A percentile compares a stretch with the other conserved stretches of the same genome.
Evolutionary conservation across 2,888 invertebrate genomes (phyloP).

Genomic region (Drosophila meridionalis): DNA sequence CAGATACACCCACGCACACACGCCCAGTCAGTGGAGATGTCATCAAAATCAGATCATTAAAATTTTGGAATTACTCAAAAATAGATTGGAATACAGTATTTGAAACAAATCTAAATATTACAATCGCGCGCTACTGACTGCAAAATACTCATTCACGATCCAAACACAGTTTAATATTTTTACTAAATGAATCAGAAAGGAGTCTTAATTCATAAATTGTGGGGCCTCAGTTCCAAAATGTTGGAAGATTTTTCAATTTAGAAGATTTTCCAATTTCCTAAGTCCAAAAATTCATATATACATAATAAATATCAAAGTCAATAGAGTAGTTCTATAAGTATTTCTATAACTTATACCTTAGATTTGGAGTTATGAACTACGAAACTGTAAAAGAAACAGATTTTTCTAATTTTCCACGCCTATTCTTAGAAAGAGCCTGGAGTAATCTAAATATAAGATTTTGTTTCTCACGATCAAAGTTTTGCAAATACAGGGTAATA

Average conservation of each 20-base stretch:
- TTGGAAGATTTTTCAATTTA: too few relatives aligned
- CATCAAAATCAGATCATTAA: neutral
- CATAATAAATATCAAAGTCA: neutral
- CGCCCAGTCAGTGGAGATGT: neutral
- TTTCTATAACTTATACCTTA: too few relatives aligned
- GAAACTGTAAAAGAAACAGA: too few relatives aligned
- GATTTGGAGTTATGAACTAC: too few relatives aligned
- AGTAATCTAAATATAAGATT: too few relatives aligned
- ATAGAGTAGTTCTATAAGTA: too few relatives aligned
- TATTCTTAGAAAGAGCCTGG: too few relatives aligned
- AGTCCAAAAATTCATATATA: neutral
- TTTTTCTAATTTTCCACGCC: neutral
- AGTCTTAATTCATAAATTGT: neutral
- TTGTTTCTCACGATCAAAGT: too few relatives aligned
- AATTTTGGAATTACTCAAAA: neutral
- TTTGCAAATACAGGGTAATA: neutral
- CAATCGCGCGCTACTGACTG: neutral
- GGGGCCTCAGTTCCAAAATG: neutral
- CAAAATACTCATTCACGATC: neutral
- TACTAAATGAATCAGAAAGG: neutral
- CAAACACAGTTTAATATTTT: neutral
- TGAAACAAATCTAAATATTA: neutral
- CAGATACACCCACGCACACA: neutral
- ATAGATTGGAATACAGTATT: neutral
- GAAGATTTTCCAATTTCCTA: neutral